phyloP scores from a whole-genome alignment of 2,797 vertebrate species.

The Pterois miles region DNA sequence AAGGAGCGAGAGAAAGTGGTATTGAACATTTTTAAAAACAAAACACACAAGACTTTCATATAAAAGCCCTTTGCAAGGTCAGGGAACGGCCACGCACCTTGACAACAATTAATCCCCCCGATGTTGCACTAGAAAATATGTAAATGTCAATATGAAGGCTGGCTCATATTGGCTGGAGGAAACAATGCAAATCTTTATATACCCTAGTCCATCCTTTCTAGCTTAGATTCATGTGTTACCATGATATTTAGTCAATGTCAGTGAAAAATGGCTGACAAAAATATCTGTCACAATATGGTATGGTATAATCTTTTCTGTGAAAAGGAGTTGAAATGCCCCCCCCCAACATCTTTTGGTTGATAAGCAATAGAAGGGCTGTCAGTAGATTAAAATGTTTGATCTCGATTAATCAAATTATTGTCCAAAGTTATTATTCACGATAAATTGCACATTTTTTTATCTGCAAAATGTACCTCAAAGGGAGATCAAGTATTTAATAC shows the following conservation, averaged over 20 bases:
- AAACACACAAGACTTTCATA: conserved; percentile 27
- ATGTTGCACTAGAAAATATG: neutral
- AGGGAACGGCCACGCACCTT: conserved; percentile 44
- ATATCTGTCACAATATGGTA: neutral
- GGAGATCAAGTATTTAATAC: too few species aligned
- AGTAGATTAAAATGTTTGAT: too few species aligned
- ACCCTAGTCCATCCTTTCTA: neutral
- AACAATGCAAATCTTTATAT: neutral
- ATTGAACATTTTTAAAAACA: conserved; percentile 19
- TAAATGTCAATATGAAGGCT: conserved; percentile 3
- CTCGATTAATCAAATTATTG: too few species aligned
- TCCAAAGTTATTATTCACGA: too few species aligned
- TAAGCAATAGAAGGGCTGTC: neutral
- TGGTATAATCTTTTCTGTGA: too few species aligned
- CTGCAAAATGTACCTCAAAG: too few species aligned
- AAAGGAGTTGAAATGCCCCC: neutral
- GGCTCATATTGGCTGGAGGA: neutral
- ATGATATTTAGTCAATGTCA: neutral
- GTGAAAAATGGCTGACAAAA: neutral
- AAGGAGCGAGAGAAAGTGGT: neutral
- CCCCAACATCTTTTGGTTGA: too few species aligned
- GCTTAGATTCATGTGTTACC: neutral
- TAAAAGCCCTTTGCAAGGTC: conserved; percentile 39
- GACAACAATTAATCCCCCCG: conserved; percentile 37
- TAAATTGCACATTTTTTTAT: too few species aligned